A percentile compares a stretch with the other conserved stretches of the same genome.
Conservation (phyloP, 2,797 vertebrate genomes). For the Podarcis siculus region DNA sequence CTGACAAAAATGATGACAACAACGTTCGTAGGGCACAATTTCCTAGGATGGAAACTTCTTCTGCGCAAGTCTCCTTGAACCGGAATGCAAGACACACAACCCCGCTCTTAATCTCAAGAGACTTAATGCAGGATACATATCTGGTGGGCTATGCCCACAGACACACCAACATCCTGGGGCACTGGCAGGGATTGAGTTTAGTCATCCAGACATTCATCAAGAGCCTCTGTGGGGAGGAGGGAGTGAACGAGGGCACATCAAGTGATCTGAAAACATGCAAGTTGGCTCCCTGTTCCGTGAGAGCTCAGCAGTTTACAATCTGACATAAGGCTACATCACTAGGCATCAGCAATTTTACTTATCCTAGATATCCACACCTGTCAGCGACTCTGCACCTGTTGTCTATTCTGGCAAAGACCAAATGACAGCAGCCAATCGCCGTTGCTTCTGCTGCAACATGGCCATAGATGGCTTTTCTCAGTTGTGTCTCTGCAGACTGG, state of each 20-base stretch:
- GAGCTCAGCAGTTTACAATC: constrained; percentile 80
- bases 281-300: constrained; percentile 72
- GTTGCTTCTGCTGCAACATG: constrained; percentile 60
- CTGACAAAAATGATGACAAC: constrained; percentile 40
- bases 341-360: constrained; percentile 77
- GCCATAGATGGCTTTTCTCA: constrained; percentile 80
- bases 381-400: constrained; percentile 80
- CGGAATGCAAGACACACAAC: not conserved
- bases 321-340: constrained; percentile 74
- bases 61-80: not conserved
- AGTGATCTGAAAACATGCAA: constrained; percentile 76
- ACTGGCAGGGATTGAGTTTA: constrained; percentile 44
- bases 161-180: constrained; percentile 42
- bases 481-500: constrained; percentile 23
- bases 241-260: constrained; percentile 61
- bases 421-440: constrained; percentile 71
- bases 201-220: constrained; percentile 44
- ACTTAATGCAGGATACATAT: not conserved
- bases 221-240: constrained; percentile 31
- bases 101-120: not conserved
- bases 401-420: constrained; percentile 68
- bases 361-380: constrained; percentile 84
- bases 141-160: constrained; percentile 4
- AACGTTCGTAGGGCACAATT: constrained; percentile 29
- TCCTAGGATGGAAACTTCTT: not conserved